A percentile compares a stretch with the other conserved stretches of the same genome.
These are phyloP conservation scores for Sternotherus odoratus DNA, from an alignment of 2,797 vertebrate genomes.

Conservation along the genomic window DNA sequence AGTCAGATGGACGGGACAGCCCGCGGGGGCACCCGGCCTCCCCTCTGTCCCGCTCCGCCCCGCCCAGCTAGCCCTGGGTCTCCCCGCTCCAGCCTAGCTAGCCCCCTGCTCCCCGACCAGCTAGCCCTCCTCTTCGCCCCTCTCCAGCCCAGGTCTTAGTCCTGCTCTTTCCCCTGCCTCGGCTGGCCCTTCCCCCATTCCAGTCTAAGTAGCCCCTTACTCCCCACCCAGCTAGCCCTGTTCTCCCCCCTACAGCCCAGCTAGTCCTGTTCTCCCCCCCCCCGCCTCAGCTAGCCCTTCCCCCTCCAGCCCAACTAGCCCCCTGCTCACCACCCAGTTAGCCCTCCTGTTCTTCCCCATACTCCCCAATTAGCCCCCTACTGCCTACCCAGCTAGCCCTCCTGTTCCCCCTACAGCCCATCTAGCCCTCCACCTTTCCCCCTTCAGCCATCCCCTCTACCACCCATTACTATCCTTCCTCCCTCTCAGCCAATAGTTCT, in stretches of 20 bases:
- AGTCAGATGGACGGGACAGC: too few species aligned
- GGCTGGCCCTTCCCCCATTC: too few species aligned
- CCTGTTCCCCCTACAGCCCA: background rate
- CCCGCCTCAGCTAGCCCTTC: background rate
- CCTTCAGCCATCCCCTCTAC: background rate
- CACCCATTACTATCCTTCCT: background rate
- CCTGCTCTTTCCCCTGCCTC: too few species aligned
- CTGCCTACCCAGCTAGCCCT: background rate
- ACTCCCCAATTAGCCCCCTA: background rate
- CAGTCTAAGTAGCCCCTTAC: too few species aligned
- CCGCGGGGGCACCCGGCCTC: too few species aligned
- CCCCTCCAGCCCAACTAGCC: background rate
- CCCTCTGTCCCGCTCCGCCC: background rate
- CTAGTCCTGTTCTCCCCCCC: background rate
- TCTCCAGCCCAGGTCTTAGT: too few species aligned
- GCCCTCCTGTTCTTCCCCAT: background rate
- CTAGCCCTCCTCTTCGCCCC: too few species aligned
- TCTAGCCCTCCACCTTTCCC: background rate
- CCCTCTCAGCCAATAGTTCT: background rate
- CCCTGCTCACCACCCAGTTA: too few species aligned
- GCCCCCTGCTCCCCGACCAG: too few species aligned
- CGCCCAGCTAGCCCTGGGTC: background rate
- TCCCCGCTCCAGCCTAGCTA: too few species aligned
- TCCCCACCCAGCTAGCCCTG: background rate
- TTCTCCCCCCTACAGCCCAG: background rate